Conservation (phyloP, 2,113 vertebrate genomes). For the Mobula hypostoma region DNA sequence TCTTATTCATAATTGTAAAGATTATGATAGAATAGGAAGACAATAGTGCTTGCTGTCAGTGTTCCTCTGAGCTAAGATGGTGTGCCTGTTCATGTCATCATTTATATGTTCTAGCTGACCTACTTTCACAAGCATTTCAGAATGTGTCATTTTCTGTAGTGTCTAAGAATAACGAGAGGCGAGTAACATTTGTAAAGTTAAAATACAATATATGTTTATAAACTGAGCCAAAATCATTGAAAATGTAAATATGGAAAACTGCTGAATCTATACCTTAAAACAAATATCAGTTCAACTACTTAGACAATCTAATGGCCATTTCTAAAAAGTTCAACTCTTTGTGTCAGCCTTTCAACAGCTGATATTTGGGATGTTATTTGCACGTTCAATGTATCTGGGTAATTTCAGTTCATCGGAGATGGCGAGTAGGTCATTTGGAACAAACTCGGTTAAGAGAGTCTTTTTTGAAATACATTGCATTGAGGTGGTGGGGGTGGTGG, state of each 20-base stretch:
- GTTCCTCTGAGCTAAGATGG: not conserved
- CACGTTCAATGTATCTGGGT: not conserved
- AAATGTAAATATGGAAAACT: not conserved
- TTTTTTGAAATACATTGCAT: conserved; percentile 15
- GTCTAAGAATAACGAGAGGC: not conserved
- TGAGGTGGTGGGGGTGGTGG: not conserved
- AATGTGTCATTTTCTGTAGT: not conserved
- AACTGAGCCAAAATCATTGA: not conserved
- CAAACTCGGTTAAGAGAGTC: not conserved
- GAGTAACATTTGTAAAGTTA: not conserved
- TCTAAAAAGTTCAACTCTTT: not conserved
- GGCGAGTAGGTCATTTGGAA: not conserved
- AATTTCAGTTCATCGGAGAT: not conserved
- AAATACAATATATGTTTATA: not conserved
- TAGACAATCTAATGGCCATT: not conserved
- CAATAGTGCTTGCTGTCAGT: not conserved
- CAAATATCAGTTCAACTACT: not conserved
- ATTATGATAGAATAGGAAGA: not conserved
- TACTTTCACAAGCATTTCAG: not conserved
- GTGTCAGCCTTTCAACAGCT: not conserved
- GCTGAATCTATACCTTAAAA: not conserved
- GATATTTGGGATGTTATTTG: not conserved
- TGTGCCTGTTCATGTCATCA: conserved; percentile 6
- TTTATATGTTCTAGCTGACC: conserved; percentile 33
- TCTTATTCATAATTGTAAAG: conserved; percentile 6